Conservation (phyloP, 2,113 vertebrate species). For the Chaetops frenatus region DNA sequence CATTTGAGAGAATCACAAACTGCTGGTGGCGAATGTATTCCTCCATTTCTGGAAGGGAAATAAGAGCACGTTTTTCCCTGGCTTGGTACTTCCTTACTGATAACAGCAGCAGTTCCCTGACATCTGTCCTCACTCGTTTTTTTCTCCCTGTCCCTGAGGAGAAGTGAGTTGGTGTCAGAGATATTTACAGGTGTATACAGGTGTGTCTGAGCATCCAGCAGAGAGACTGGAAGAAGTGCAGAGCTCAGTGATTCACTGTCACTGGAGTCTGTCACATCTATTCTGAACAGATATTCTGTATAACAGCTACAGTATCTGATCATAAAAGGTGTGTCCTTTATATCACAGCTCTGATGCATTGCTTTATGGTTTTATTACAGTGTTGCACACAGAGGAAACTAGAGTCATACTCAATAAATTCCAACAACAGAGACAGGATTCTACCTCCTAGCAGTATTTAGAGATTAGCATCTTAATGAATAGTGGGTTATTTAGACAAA, state of each 20-base stretch:
- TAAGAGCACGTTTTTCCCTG: neutral
- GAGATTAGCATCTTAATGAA: neutral
- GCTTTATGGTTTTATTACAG: constrained; percentile 6
- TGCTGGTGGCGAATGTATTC: neutral
- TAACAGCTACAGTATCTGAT: neutral
- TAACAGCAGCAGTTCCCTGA: neutral
- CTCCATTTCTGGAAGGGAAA: neutral
- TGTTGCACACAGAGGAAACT: neutral
- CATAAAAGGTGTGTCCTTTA: neutral
- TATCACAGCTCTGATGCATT: neutral
- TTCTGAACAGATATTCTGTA: neutral
- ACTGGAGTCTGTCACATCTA: constrained; percentile 1
- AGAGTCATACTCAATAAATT: neutral
- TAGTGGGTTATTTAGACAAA: neutral
- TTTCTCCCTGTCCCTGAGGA: neutral
- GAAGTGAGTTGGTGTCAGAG: neutral
- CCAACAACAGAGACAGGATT: neutral
- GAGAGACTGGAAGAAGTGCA: neutral
- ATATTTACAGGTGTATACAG: neutral
- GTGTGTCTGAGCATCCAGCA: neutral
- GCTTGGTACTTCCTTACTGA: neutral
- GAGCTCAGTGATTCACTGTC: constrained; percentile 24
- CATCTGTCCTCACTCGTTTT: neutral
- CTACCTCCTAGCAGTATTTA: neutral
- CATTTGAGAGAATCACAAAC: neutral